Conservation (phyloP, 2,888 invertebrate genomes). For the Lasioglossum leucozonium region DNA sequence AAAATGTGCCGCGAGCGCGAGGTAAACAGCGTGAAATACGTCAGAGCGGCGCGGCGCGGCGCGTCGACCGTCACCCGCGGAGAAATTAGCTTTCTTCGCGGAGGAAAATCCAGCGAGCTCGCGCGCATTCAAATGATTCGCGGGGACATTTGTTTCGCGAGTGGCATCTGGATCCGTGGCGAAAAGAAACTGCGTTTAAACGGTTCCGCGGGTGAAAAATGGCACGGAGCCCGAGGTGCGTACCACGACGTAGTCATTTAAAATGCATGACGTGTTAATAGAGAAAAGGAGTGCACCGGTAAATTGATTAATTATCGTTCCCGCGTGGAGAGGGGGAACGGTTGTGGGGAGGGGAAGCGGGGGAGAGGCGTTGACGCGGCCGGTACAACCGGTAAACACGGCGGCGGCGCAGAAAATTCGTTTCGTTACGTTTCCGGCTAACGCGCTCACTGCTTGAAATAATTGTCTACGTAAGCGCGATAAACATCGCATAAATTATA, state of each 20-base stretch:
- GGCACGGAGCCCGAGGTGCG: slow-evolving; percentile 5
- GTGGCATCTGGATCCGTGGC: neutral
- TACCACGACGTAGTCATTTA: neutral
- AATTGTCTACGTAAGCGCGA: slow-evolving; percentile 20
- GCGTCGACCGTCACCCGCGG: neutral
- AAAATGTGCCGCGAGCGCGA: neutral
- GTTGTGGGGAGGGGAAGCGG: neutral
- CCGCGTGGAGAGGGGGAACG: neutral
- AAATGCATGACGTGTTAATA: slow-evolving; percentile 9
- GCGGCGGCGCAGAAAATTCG: slow-evolving; percentile 9
- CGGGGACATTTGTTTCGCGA: neutral
- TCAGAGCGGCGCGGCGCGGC: neutral
- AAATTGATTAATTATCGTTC: slow-evolving; percentile 15
- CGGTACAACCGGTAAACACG: neutral
- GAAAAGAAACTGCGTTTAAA: slow-evolving; percentile 11
- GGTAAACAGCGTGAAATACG: neutral
- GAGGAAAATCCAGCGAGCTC: neutral
- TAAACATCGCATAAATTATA: slow-evolving; percentile 30
- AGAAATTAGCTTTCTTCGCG: slow-evolving; percentile 1
- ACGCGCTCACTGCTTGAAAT: slow-evolving; percentile 15
- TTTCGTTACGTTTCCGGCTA: slow-evolving; percentile 13
- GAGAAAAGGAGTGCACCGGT: neutral
- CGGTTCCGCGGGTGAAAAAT: slow-evolving; percentile 1
- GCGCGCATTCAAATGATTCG: neutral
- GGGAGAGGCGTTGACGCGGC: neutral